Percentiles rank a stretch among this genome's conserved stretches.
These are phyloP conservation scores for Pangasius djambal DNA, from an alignment of 2,797 vertebrate genomes.

Conservation along the genomic window DNA sequence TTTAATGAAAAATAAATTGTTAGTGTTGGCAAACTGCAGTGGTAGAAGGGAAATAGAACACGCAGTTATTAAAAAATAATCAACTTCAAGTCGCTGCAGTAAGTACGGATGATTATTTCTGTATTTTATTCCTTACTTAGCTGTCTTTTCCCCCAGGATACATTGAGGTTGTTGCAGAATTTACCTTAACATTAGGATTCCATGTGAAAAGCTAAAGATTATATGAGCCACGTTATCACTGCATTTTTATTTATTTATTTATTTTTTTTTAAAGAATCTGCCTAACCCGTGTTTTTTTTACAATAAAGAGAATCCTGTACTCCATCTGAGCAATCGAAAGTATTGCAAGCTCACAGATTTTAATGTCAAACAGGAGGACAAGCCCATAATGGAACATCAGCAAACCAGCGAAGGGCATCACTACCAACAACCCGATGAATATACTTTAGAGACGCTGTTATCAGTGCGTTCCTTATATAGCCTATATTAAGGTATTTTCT, in stretches of 20 bases:
- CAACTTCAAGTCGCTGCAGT: not conserved
- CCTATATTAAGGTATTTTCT: not conserved
- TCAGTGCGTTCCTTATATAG: not conserved
- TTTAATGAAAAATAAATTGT: not conserved
- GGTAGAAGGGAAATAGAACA: not conserved
- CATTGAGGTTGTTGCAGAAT: not conserved
- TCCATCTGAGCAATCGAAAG: not conserved
- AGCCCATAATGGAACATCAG: not conserved
- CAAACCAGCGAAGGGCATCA: not conserved
- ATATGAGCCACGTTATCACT: not conserved
- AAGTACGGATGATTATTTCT: not conserved
- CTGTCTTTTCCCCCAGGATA: too few relatives aligned
- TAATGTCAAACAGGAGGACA: not conserved
- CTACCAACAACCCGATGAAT: not conserved
- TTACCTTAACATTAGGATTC: not conserved
- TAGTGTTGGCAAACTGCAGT: not conserved
- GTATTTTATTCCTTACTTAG: not conserved
- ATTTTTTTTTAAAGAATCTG: not conserved
- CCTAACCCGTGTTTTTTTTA: not conserved
- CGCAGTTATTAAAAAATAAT: too few relatives aligned
- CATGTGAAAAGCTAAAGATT: not conserved
- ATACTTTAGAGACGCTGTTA: not conserved
- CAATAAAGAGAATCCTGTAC: not conserved
- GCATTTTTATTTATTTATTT: not conserved
- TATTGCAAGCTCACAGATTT: not conserved